Conservation (phyloP, 2,113 vertebrate species). For the Todiramphus chloris region DNA sequence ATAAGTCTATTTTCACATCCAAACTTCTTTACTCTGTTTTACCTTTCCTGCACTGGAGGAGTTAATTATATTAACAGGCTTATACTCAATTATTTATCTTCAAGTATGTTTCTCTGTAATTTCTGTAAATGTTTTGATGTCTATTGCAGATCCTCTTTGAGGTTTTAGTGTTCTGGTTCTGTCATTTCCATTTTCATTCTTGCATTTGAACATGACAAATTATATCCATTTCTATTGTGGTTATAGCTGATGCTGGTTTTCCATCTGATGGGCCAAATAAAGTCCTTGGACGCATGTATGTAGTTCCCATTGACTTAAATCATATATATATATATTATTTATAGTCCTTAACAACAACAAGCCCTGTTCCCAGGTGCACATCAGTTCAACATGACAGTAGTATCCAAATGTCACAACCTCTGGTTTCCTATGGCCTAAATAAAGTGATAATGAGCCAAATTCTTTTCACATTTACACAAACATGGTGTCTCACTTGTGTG, state of each 20-base stretch:
- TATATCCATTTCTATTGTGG: constrained; percentile 5
- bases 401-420: neutral
- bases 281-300: neutral
- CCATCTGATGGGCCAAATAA: constrained; percentile 19
- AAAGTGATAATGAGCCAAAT: neutral
- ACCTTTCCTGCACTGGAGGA: neutral
- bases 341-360: neutral
- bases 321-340: neutral
- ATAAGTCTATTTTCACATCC: neutral
- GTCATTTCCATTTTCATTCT: neutral
- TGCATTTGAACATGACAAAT: neutral
- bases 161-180: neutral
- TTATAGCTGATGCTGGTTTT: constrained; percentile 36
- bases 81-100: neutral
- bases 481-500: neutral
- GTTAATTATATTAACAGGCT: neutral
- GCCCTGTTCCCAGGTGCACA: neutral
- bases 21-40: neutral
- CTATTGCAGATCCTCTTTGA: constrained; percentile 12
- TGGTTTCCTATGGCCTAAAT: neutral
- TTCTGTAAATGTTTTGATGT: constrained; percentile 23
- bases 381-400: neutral
- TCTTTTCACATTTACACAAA: neutral
- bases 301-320: neutral
- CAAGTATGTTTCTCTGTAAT: neutral